Base-by-base conservation (phyloP, 2,888 invertebrate species). In the Zygogramma bicolorata region DNA sequence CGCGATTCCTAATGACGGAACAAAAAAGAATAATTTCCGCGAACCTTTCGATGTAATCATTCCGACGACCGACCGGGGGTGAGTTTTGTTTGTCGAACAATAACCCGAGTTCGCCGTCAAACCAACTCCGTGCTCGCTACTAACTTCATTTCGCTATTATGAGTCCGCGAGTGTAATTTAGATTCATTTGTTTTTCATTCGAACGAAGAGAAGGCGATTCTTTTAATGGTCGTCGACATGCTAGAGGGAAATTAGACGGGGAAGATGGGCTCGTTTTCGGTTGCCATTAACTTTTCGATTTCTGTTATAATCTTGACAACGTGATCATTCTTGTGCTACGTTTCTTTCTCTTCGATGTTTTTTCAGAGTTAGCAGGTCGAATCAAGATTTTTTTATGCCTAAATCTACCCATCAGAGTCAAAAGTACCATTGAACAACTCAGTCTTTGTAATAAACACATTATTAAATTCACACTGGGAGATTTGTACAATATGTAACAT, bases 141-240 rank as follows among this genome's bases (percentile, higher is more conserved):
- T 20, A 46, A 20, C 3, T 53, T 53, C 25, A 27, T 22, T 53
- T 53, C 53, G 25, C 53, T 22, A 53, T 53, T 53, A 53, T 53
- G 53, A 53, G 25, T 25, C 27, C 25, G 53, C 25, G 53, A 27
- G 53, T n/a, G 27, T 22, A 53, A 53, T 53, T 25, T 22, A 27
- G 53, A 53, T 53, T 53, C 25, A 53, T 53, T 53, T 53, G 53
- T 53, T 53, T 53, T 53, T 53, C 25, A 53, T 27, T 53, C 53
- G 5, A 53, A 53, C 46, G 20, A n/a, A n/a, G 20, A 46, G 20
- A 6, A 53, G 27, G 53, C 53, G 53, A 53, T 53, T 25, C 25
- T 53, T 46, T 53, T n/a, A 53, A 27, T 53, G 53, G 53, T 27
- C 13, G 53, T 53, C 22, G 53, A 53, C 53, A 53, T 53, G 53